Evolutionary conservation across 2,888 invertebrate species (phyloP).

Genomic region (Scelioninae gen. 1): DNA sequence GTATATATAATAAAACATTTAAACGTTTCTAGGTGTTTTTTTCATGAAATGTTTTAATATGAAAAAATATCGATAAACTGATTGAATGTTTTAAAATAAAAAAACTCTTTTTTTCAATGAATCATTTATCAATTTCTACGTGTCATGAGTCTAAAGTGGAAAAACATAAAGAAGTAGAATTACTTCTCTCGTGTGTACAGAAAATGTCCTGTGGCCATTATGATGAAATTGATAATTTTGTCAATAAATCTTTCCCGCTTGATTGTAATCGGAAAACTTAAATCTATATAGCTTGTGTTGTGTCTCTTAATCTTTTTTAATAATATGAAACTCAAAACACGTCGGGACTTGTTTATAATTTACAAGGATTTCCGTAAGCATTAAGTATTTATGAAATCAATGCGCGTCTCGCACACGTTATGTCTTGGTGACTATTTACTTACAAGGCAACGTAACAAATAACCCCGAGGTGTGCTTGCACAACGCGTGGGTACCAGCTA

Average conservation of each 20-base stretch:
- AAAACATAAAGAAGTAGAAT: not conserved
- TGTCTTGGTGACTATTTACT: slow-evolving; percentile 69
- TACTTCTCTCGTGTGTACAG: not conserved
- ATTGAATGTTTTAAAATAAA: too few relatives aligned
- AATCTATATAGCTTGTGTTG: slow-evolving; percentile 20
- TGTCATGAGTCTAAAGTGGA: not conserved
- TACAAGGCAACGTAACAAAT: slow-evolving; percentile 77
- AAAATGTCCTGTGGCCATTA: slow-evolving; percentile 9
- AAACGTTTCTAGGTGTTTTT: too few relatives aligned
- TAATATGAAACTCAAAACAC: slow-evolving; percentile 36
- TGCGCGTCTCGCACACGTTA: slow-evolving; percentile 54
- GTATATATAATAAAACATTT: too few relatives aligned
- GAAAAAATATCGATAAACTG: too few relatives aligned
- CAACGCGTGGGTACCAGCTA: slow-evolving; percentile 76
- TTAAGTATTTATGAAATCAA: slow-evolving; percentile 65
- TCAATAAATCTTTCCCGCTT: not conserved
- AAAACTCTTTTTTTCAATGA: too few relatives aligned
- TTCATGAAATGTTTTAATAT: too few relatives aligned
- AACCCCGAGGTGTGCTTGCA: slow-evolving; percentile 77
- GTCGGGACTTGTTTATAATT: slow-evolving; percentile 25
- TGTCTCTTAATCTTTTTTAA: slow-evolving; percentile 11
- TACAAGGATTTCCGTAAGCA: slow-evolving; percentile 62
- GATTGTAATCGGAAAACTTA: slow-evolving; percentile 8
- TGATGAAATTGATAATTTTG: slow-evolving; percentile 18
- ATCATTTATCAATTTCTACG: slow-evolving; percentile 9